Conservation (phyloP, 2,888 invertebrate genomes). For the Meandrusa payeni region DNA sequence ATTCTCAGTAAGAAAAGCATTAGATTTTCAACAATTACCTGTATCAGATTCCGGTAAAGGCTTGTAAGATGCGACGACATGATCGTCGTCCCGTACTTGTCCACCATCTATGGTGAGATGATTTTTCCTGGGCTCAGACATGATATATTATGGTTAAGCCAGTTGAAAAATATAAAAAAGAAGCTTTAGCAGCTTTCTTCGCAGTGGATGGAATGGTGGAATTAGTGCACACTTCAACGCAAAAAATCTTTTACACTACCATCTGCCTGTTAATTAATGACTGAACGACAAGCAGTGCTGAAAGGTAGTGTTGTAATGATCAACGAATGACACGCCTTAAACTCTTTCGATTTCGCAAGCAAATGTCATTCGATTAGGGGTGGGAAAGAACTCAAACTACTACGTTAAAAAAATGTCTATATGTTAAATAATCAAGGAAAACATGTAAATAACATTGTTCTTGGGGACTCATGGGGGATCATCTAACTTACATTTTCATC, state of each 20-base stretch:
- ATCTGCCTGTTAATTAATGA: constrained; percentile 27
- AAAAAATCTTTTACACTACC: constrained; percentile 26
- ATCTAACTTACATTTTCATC: too few species aligned
- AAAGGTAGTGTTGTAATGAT: constrained; percentile 10
- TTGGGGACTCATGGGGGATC: too few species aligned
- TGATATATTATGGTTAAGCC: constrained; percentile 38
- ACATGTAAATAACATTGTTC: too few species aligned
- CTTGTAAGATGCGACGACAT: constrained; percentile 76
- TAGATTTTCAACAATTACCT: constrained; percentile 56
- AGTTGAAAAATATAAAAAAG: constrained; percentile 33
- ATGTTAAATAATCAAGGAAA: too few species aligned
- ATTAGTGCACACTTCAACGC: constrained; percentile 1
- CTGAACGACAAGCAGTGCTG: constrained; percentile 7
- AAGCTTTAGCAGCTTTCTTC: constrained; percentile 30
- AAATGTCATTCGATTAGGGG: not conserved
- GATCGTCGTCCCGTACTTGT: constrained; percentile 69
- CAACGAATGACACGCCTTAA: constrained; percentile 1
- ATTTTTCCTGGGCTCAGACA: constrained; percentile 69
- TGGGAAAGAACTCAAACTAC: too few species aligned
- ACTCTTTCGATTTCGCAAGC: constrained; percentile 5
- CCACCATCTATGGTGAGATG: constrained; percentile 69
- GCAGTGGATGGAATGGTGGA: not conserved
- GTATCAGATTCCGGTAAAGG: constrained; percentile 80
- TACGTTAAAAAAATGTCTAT: too few species aligned
- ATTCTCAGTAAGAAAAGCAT: too few species aligned